Evolutionary conservation across 2,888 invertebrate species (phyloP).

Genomic region (Ormyrus pomaceus): DNA sequence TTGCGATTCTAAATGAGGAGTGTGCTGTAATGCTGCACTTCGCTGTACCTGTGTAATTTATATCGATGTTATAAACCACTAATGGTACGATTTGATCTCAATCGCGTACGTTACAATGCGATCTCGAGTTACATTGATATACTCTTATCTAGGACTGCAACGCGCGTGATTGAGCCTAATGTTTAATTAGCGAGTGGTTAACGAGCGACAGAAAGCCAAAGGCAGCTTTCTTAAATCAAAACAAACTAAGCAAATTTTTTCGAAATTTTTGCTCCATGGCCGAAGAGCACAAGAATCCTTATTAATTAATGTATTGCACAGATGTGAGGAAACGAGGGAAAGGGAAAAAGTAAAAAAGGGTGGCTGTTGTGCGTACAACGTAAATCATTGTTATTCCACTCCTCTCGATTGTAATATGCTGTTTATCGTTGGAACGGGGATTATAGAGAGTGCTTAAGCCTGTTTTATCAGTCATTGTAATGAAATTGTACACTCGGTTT

Average conservation of each 20-base stretch:
- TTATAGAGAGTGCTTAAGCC: conserved; percentile 55
- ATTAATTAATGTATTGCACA: conserved; percentile 56
- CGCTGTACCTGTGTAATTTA: conserved; percentile 60
- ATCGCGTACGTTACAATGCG: conserved; percentile 57
- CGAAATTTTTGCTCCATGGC: conserved; percentile 56
- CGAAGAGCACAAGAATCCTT: conserved; percentile 54
- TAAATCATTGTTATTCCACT: conserved; percentile 59
- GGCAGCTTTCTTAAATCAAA: conserved; percentile 56
- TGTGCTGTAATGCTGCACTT: conserved; percentile 55
- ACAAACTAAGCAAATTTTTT: conserved; percentile 52
- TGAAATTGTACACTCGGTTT: conserved; percentile 50
- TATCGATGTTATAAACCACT: conserved; percentile 57
- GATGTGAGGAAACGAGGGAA: conserved; percentile 57
- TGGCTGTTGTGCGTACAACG: conserved; percentile 57
- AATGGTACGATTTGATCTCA: conserved; percentile 56
- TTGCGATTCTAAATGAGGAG: conserved; percentile 56
- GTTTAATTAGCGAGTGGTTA: conserved; percentile 57
- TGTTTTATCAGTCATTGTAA: conserved; percentile 56
- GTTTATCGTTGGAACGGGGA: conserved; percentile 60
- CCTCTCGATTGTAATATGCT: conserved; percentile 59
- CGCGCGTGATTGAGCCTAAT: conserved; percentile 56
- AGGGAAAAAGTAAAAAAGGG: conserved; percentile 48
- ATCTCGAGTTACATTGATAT: conserved; percentile 50
- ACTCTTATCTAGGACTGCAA: conserved; percentile 55
- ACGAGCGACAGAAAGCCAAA: conserved; percentile 53